Evolutionary conservation across 2,888 invertebrate genomes (phyloP).

Genomic region (Stenodera caucasica): DNA sequence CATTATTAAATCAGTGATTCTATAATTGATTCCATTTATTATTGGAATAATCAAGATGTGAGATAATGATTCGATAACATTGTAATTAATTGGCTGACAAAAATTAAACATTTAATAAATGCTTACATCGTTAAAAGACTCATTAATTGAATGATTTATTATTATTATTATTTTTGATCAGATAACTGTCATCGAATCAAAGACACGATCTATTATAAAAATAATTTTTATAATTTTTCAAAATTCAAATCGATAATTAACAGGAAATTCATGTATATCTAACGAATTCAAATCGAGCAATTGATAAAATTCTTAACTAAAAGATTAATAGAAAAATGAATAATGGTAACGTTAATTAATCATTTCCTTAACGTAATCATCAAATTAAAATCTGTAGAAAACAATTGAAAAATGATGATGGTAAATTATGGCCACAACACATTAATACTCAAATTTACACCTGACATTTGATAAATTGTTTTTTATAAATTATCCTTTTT

Average conservation of each 20-base stretch:
- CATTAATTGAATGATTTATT: not conserved
- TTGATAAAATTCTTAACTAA: not conserved
- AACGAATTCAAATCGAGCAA: not conserved
- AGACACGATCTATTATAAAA: not conserved
- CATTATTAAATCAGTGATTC: not conserved
- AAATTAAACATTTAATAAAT: constrained; percentile 8
- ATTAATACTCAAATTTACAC: constrained; percentile 3
- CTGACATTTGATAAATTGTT: constrained; percentile 3
- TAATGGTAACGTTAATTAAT: not conserved
- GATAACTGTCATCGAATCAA: not conserved
- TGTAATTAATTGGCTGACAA: constrained; percentile 7
- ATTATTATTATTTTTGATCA: not conserved
- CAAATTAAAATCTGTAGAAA: not conserved
- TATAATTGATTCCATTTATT: constrained; percentile 6
- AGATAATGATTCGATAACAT: not conserved
- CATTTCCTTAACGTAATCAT: not conserved
- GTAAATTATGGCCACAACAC: constrained; percentile 1
- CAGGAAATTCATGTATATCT: not conserved
- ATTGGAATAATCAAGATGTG: constrained; percentile 7
- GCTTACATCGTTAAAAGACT: constrained; percentile 1
- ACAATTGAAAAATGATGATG: constrained; percentile 1
- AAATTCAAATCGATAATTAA: not conserved
- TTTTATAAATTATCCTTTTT: not conserved
- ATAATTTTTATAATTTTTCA: not conserved
- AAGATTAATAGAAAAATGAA: constrained; percentile 1